Conservation (phyloP, 1,140 invertebrate species). For the Drosophila melanica region DNA sequence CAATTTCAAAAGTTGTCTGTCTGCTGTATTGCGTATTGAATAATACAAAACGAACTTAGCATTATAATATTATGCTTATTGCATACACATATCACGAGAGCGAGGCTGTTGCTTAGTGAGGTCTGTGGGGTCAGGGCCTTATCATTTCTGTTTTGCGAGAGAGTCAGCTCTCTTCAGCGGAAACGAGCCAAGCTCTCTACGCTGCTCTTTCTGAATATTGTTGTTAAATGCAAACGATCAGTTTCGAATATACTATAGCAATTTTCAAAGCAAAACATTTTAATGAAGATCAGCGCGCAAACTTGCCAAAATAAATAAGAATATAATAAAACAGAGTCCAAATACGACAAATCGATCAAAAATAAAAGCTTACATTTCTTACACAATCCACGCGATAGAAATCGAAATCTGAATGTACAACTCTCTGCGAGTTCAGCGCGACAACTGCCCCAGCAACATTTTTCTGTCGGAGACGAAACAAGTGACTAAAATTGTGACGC, state of each 20-base stretch:
- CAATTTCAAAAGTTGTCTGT: not conserved
- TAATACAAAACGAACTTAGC: constrained; percentile 47
- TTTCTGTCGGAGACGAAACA: constrained; percentile 53
- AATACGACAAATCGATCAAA: not conserved
- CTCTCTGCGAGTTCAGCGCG: constrained; percentile 69
- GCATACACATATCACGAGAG: constrained; percentile 30
- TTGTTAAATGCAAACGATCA: constrained; percentile 2
- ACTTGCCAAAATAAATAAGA: constrained; percentile 29
- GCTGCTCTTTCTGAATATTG: constrained; percentile 4
- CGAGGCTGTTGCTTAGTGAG: constrained; percentile 30
- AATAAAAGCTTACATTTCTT: not conserved
- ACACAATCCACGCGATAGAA: constrained; percentile 45
- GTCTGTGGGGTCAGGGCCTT: constrained; percentile 72
- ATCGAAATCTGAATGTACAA: constrained; percentile 66
- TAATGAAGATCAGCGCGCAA: not conserved
- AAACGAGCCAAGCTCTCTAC: too few species aligned
- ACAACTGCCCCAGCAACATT: constrained; percentile 64
- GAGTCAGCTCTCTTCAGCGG: not conserved
- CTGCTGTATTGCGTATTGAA: constrained; percentile 7
- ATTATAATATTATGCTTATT: constrained; percentile 48
- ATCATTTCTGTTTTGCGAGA: constrained; percentile 56
- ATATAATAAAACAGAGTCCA: constrained; percentile 2
- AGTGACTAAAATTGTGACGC: constrained; percentile 59
- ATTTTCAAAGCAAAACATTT: constrained; percentile 10
- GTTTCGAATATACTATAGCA: not conserved